Evolutionary conservation across 2,888 invertebrate species (phyloP), one percentile per base, ranked within the genome.

Genomic region (Clostera curtula): DNA sequence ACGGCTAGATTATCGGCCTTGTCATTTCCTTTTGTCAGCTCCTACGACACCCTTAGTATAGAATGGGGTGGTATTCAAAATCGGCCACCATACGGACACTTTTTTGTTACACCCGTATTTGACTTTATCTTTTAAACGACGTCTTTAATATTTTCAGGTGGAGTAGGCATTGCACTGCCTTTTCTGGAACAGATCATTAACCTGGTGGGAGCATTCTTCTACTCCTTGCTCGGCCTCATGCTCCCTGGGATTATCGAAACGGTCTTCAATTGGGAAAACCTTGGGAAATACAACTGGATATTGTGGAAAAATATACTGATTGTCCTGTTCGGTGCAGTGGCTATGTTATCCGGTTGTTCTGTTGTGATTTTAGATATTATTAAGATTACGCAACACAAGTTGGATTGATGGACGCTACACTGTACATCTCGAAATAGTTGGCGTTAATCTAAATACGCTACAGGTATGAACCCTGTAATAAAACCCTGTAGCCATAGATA

Each of bases 231-330:
- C 20, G 95, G 96, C 1, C 85, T 93, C 17, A 86, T 90, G 33
- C 88, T 92, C 19, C 93, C 93, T n/a, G 90, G 92, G 1, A 66
- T 91, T 2, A 77, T 93, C 1, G 92, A 94, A 47, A 90, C 89
- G 0, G 85, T 93, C 1, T 86, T 89, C 31, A 77, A 86, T 22
- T 91, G 89, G 89, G 88, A 90, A 12, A 79, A 88, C 36, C 85
- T 91, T 4, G 93, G 93, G 3, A 69, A 51, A 34, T 86, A 68
- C 39, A 87, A 89, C 21, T 92, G 92, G 91, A 85, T 88, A 20
- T 57, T 93, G 0, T 84, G 86, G 63, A 93, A 93, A 57, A 90
- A 93, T 46, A 24, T 82, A 0, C 15, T 89, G 0, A 75, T 93
- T 4, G 63, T 87, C 1, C 11, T 87, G 0, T 86, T 92, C 40